Base-by-base conservation (phyloP, 2,888 invertebrate genomes). In the Plagodis dolabraria region DNA sequence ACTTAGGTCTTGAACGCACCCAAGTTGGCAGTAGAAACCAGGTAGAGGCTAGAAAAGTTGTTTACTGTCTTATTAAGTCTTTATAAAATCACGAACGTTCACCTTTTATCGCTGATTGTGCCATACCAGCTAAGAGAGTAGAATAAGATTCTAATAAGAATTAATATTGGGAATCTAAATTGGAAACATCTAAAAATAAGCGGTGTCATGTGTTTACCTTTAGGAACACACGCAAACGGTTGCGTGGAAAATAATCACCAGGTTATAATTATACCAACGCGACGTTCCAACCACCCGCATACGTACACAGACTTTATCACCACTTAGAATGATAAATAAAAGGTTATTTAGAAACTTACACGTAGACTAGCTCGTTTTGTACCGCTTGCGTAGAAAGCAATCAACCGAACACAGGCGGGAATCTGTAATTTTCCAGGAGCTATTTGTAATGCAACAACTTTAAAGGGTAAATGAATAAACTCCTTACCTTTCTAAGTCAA, bases 401-500 rank as follows among this genome's bases (percentile, higher is more conserved):
- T 83, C 86, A 81, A 82, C 83, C 82, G 82, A 83, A 77, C 80
- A 80, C 78, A 82, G 78, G 83, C 83, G 85, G 82, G 80, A 85
- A 85, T 83, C 82, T 84, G 89, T 90, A 83, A 74, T 89, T 89
- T 92, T 90, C 89, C 91, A 89, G 80, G 77, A 61, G 64, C 70
- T 60, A 70, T 78, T 80, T 76, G 47, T 70, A 67, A 77, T 70
- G 76, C 75, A 68, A 72, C 69, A 64, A 67, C 65, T 75, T 74
- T 68, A 70, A 74, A 72, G 72, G 46, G 75, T 79, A 76, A 78
- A 74, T 71, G 76, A 79, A 75, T 70, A 78, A 71, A 74, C 83
- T 78, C 72, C 87, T 93, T 89, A 95, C 95, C 95, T 94, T 93
- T 93, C 93, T 86, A 94, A 94, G 93, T 93, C 84, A 92, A 92